Evolutionary conservation across 2,113 vertebrate genomes (phyloP), one percentile per base, ranked within the genome.

Genomic region (Paedocypris sp.): DNA sequence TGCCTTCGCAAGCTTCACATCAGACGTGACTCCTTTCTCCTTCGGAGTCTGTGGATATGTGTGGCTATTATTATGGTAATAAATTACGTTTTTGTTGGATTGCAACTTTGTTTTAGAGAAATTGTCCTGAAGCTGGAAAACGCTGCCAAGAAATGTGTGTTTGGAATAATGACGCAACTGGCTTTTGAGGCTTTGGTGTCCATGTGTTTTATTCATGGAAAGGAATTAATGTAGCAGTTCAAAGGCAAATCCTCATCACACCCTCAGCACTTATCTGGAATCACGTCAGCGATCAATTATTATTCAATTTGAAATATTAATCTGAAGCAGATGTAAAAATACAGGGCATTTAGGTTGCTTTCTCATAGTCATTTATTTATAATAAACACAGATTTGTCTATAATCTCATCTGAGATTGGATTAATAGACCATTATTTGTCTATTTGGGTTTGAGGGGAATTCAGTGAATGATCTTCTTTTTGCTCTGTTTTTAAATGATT

Each of bases 21-120:
- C 49, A 63, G 68, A 66, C 23, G 23, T 49, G 45, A 64, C 61
- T n/a, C n/a, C n/a, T n/a, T n/a, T n/a, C n/a, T n/a, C n/a, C n/a
- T n/a, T n/a, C n/a, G 73, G 70, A 68, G 45, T 62, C 72, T 70
- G 66, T 25, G 71, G 71, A 73, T n/a, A 78, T 60, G 31, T 64
- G 46, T 49, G 26, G 62, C n/a, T 29, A 45, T 51, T 63, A 42
- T 50, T 50, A 62, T 13, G 26, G 51, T 62, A 67, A 73, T 67
- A 74, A 75, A 77, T 72, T 69, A 70, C 70, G 41, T 66, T 41
- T 5, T 58, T 45, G 58, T 66, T 41, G 23, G 23, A 56, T 56
- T 19, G 22, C 35, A 52, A 70, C 38, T 56, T 56, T 41, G 19
- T 41, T 56, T 56, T 10, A 26, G 13, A 41, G 36, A 56, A 28